Evolutionary conservation across 2,113 vertebrate species (phyloP).

Genomic region (Tretioscincus oriximinensis): DNA sequence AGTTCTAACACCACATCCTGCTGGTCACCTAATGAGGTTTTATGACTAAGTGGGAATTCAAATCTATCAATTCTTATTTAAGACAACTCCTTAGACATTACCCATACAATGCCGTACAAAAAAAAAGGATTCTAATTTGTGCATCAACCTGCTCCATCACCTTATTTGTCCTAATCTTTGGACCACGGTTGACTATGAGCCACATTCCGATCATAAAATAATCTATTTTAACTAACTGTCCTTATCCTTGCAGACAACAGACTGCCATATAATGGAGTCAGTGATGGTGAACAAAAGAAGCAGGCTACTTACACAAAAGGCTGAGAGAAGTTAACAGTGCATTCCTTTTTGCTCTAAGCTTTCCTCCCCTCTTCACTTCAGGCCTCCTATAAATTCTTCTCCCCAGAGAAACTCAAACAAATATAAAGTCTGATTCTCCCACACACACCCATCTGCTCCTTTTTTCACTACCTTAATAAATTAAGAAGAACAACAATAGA

Average conservation of each 20-base stretch:
- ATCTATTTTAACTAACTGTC: not conserved
- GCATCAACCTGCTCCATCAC: too few species aligned
- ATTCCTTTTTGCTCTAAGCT: not conserved
- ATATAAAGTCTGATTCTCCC: not conserved
- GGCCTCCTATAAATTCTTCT: not conserved
- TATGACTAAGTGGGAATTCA: too few species aligned
- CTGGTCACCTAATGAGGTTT: too few species aligned
- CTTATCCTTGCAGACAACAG: not conserved
- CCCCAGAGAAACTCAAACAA: not conserved
- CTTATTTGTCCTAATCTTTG: too few species aligned
- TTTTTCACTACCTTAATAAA: constrained; percentile 56
- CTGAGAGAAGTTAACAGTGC: not conserved
- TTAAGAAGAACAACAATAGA: constrained; percentile 59
- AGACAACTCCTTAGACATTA: too few species aligned
- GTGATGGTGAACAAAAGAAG: not conserved
- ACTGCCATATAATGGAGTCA: not conserved
- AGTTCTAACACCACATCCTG: too few species aligned
- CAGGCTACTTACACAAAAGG: not conserved
- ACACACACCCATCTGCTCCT: not conserved
- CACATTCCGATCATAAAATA: not conserved
- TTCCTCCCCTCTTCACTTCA: not conserved
- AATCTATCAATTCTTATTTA: too few species aligned
- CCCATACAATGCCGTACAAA: too few species aligned
- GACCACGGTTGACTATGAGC: not conserved
- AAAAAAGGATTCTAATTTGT: too few species aligned